Evolutionary conservation across 2,888 invertebrate species (phyloP), one percentile per base, ranked within the genome.

Genomic region (Teleiodes luculella): DNA sequence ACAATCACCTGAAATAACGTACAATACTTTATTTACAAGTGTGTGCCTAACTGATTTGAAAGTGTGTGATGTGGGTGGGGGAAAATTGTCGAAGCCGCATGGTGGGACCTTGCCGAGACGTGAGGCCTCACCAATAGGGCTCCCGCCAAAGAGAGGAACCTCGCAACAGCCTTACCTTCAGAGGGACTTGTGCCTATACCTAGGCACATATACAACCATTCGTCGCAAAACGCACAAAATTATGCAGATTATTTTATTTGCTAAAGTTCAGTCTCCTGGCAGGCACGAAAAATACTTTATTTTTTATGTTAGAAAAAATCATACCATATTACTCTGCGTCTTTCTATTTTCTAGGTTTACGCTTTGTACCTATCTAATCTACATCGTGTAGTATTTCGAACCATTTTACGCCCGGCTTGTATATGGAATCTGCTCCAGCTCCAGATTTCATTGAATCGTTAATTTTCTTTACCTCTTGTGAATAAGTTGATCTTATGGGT

Each of bases 101-200:
- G n/a, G n/a, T n/a, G n/a, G n/a, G n/a, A n/a, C n/a, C n/a, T n/a
- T n/a, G n/a, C n/a, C n/a, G n/a, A n/a, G n/a, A n/a, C n/a, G n/a
- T n/a, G n/a, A n/a, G n/a, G n/a, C n/a, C n/a, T n/a, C n/a, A n/a
- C n/a, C n/a, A n/a, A n/a, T n/a, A n/a, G n/a, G n/a, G n/a, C n/a
- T n/a, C n/a, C n/a, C n/a, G n/a, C n/a, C n/a, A n/a, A n/a, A n/a
- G n/a, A n/a, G n/a, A 43, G 59, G 58, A 37, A 35, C 43, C 28
- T 62, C 59, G 60, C 62, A 57, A 56, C 53, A 56, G 10, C n/a
- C n/a, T 50, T 59, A 30, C 50, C 54, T 50, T 43, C 46, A 41
- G 52, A 53, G 50, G 55, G 55, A 18, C 55, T 56, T 37, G 18
- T 54, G 11, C 43, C 56, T 50, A 49, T 61, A 13, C 20, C 41